A percentile compares a stretch with the other conserved stretches of the same genome.
phyloP scores from a whole-genome alignment of 2,113 vertebrate species.

The Muntiacus muntjak region DNA sequence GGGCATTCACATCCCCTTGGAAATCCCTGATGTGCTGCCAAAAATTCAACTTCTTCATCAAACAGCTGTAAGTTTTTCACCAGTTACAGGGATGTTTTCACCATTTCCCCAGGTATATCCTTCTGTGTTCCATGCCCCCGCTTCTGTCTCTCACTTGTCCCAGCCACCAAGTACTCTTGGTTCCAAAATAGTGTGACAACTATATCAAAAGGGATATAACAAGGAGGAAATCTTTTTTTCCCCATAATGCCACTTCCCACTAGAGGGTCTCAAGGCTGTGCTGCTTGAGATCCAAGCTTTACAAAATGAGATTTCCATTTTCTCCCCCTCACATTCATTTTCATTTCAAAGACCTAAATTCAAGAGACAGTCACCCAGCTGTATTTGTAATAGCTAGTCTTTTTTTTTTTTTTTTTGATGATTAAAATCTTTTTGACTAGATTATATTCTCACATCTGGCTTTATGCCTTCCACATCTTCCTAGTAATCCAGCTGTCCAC shows the following conservation, averaged over 20 bases:
- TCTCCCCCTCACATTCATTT: neutral
- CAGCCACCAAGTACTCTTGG: neutral
- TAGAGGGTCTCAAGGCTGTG: neutral
- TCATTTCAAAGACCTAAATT: conserved; percentile 20
- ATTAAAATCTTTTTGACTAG: neutral
- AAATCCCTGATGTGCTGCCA: neutral
- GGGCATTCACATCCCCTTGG: neutral
- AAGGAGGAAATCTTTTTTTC: neutral
- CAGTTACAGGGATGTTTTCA: accelerated
- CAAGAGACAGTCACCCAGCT: neutral
- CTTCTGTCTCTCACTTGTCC: neutral
- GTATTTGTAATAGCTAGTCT: neutral
- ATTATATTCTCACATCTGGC: neutral
- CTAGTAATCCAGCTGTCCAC: neutral
- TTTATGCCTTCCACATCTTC: neutral
- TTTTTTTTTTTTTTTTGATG: neutral
- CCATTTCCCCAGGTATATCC: neutral
- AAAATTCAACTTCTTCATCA: neutral
- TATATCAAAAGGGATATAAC: neutral
- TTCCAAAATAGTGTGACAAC: neutral
- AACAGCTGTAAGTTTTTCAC: neutral
- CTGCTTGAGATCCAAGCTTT: neutral
- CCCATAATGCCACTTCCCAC: neutral
- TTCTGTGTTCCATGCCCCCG: neutral
- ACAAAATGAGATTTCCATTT: neutral